phyloP scores from a whole-genome alignment of 2,888 invertebrate genomes.

The Unio pictorum region DNA sequence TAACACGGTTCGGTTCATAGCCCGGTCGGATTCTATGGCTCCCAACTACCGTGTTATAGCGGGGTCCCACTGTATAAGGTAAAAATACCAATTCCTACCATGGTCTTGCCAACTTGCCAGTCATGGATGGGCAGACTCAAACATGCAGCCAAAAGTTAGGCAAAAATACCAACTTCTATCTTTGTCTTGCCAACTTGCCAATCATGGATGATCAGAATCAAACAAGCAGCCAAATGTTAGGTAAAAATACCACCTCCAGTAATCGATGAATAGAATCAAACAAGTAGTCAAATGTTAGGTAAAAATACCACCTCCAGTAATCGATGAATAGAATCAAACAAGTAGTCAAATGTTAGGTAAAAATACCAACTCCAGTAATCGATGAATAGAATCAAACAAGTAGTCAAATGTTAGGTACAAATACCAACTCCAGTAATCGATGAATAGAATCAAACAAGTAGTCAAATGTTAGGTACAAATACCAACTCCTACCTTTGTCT shows the following conservation, averaged over 20 bases:
- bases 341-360: no score
- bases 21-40: no score
- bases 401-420: no score
- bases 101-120: conserved; percentile 63
- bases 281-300: no score
- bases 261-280: conserved; percentile 49
- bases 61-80: no score
- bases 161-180: conserved; percentile 30
- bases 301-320: conserved; percentile 55
- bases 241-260: conserved; percentile 35
- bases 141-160: no score
- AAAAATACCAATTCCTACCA: conserved; percentile 1
- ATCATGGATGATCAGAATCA: conserved; percentile 53
- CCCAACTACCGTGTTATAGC: no score
- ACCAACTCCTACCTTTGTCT: conserved; percentile 50
- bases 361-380: conserved; percentile 41
- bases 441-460: conserved; percentile 37
- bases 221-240: no score
- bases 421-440: conserved; percentile 48
- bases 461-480: no score
- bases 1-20: no score
- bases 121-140: conserved; percentile 53
- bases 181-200: conserved; percentile 64
- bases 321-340: conserved; percentile 45
- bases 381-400: conserved; percentile 39